These are phyloP conservation scores for Nemapogon koenigi DNA, from an alignment of 2,888 invertebrate species.

Conservation along the genomic window DNA sequence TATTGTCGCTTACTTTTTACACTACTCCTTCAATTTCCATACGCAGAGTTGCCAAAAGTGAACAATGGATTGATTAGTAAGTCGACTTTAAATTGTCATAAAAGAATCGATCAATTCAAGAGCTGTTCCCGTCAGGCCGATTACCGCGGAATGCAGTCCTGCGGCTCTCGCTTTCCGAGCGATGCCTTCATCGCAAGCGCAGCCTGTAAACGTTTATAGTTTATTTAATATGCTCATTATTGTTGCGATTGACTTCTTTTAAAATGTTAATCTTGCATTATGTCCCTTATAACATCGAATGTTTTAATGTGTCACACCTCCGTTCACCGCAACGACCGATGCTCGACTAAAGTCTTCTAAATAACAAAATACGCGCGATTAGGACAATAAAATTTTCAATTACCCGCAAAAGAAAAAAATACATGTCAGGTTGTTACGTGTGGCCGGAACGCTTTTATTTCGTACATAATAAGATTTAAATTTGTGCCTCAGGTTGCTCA, in stretches of 20 bases:
- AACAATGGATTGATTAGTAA: background rate
- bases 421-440: slow-evolving; percentile 22
- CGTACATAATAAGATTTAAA: slow-evolving; percentile 19
- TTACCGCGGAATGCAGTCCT: slow-evolving; percentile 51
- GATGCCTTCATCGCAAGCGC: too few relatives aligned
- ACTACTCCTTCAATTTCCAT: too few relatives aligned
- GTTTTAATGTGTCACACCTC: background rate
- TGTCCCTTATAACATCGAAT: too few relatives aligned
- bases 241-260: slow-evolving; percentile 3
- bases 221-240: slow-evolving; percentile 33
- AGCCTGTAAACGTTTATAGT: slow-evolving; percentile 26
- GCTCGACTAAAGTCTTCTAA: background rate
- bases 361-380: slow-evolving; percentile 10
- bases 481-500: slow-evolving; percentile 33
- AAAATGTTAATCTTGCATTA: too few relatives aligned
- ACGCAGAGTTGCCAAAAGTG: too few relatives aligned
- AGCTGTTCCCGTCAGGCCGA: slow-evolving; percentile 14
- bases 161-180: slow-evolving; percentile 50
- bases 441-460: slow-evolving; percentile 7
- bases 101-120: slow-evolving; percentile 1
- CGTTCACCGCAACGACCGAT: background rate
- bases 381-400: slow-evolving; percentile 23
- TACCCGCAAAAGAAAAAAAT: slow-evolving; percentile 31
- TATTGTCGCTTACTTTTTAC: too few relatives aligned
- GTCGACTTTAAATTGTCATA: background rate